phyloP scores from a whole-genome alignment of 2,888 invertebrate species.

The Microplitis manilae region DNA sequence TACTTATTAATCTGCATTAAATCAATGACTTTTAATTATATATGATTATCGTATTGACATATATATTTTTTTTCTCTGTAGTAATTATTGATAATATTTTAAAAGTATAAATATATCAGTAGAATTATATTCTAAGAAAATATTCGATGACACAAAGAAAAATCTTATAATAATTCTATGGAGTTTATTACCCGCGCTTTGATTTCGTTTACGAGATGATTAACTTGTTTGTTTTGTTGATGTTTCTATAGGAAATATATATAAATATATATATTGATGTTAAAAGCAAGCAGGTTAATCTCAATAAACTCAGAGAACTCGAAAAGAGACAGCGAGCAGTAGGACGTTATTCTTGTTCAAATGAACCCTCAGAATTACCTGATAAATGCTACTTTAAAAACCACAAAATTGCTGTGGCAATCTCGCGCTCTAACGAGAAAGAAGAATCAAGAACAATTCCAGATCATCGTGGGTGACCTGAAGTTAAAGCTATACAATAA shows the following conservation, averaged over 20 bases:
- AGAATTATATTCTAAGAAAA: background rate
- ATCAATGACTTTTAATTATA: background rate
- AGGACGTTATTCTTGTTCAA: slow-evolving; percentile 9
- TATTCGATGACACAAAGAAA: background rate
- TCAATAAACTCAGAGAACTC: background rate
- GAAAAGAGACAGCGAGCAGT: slow-evolving; percentile 12
- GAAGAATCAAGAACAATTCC: slow-evolving; percentile 21
- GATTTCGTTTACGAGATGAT: background rate
- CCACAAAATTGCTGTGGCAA: slow-evolving; percentile 48
- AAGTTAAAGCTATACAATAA: background rate
- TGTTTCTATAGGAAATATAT: slow-evolving; percentile 5
- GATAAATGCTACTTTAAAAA: slow-evolving; percentile 50
- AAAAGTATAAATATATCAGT: background rate
- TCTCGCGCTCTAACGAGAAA: slow-evolving; percentile 26
- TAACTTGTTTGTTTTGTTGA: slow-evolving; percentile 25
- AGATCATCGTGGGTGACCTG: slow-evolving; percentile 34
- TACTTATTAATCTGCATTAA: slow-evolving; percentile 5
- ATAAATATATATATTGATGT: background rate
- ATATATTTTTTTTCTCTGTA: too few species aligned
- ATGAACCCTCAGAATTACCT: slow-evolving; percentile 29
- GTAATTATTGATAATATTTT: background rate
- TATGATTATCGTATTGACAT: background rate
- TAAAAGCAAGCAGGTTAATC: slow-evolving; percentile 2
- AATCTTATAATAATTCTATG: background rate
- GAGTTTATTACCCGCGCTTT: background rate